Conservation (phyloP, 2,888 invertebrate genomes). For the Stomorhina lunata region DNA sequence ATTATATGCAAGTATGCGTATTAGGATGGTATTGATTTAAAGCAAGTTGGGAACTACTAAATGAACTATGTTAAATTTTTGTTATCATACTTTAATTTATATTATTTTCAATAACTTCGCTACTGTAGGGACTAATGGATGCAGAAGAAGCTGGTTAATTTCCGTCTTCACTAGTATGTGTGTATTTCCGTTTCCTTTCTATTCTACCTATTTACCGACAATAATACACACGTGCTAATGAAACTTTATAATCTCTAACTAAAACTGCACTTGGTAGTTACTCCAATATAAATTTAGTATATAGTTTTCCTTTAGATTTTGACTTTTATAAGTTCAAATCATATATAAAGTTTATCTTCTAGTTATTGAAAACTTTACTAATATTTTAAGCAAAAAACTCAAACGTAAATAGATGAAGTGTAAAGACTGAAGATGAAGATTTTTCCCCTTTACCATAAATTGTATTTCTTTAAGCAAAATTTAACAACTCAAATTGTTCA, state of each 20-base stretch:
- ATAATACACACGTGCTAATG: background rate
- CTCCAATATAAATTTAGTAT: too few species aligned
- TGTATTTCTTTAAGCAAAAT: background rate
- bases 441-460: background rate
- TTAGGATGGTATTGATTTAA: too few species aligned
- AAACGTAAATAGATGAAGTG: too few species aligned
- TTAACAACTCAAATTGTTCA: background rate
- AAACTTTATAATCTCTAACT: background rate
- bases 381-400: background rate
- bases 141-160: background rate
- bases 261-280: background rate
- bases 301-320: background rate
- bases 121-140: accelerated
- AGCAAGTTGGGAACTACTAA: too few species aligned
- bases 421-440: too few species aligned
- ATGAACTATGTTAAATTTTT: too few species aligned
- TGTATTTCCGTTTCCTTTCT: background rate
- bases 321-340: background rate
- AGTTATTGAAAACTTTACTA: background rate
- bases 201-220: too few species aligned
- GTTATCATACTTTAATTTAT: too few species aligned
- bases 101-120: background rate
- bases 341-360: background rate
- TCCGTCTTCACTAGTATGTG: background rate
- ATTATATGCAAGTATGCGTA: too few species aligned